phyloP scores from a whole-genome alignment of 2,113 vertebrate genomes.

The Erythrocercus mccallii region DNA sequence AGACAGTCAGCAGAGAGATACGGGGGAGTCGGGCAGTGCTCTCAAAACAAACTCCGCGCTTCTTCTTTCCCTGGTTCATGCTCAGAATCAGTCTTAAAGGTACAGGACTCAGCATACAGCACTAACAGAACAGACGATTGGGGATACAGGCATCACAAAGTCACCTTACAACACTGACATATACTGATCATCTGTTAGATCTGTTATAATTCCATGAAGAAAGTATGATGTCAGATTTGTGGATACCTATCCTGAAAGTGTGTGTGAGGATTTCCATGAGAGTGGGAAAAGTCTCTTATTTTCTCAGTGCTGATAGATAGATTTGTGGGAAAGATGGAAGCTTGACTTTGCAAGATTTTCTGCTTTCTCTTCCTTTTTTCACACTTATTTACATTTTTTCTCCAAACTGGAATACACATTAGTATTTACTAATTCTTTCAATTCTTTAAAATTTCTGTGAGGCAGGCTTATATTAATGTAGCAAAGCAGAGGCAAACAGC shows the following conservation, averaged over 20 bases:
- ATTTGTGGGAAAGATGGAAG: not conserved
- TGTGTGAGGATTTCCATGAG: not conserved
- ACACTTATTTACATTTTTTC: not conserved
- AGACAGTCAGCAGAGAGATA: too few relatives aligned
- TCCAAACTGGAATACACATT: not conserved
- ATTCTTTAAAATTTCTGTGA: not conserved
- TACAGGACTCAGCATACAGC: too few relatives aligned
- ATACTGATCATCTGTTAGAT: not conserved
- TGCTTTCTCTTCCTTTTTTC: not conserved
- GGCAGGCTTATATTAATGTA: not conserved
- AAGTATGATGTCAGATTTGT: not conserved
- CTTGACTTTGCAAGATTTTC: not conserved
- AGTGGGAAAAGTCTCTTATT: not conserved
- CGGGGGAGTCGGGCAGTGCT: too few relatives aligned
- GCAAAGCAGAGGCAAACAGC: not conserved
- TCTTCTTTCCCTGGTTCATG: too few relatives aligned
- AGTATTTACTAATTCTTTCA: not conserved
- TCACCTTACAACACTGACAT: too few relatives aligned
- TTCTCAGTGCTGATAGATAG: not conserved
- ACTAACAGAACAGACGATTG: too few relatives aligned
- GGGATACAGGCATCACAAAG: too few relatives aligned
- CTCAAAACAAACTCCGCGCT: too few relatives aligned
- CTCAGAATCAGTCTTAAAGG: too few relatives aligned
- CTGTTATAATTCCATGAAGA: not conserved
- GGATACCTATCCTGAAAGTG: not conserved